Evolutionary conservation across 2,888 invertebrate genomes (phyloP).

Genomic region (Melinaea marsaeus): DNA sequence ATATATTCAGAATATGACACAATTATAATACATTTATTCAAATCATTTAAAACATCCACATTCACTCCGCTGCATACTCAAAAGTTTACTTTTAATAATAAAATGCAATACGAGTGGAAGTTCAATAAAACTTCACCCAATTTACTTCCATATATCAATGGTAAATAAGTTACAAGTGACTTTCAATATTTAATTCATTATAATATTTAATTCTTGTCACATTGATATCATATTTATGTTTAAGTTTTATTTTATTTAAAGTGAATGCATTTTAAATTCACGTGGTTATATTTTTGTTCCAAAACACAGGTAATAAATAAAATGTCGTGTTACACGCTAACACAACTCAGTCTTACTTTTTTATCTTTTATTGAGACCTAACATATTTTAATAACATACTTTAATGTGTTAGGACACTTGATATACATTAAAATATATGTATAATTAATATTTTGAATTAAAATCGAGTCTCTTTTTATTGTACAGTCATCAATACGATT

Average conservation of each 20-base stretch:
- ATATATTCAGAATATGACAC: no score
- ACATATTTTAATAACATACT: not conserved
- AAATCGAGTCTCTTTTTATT: slow-evolving; percentile 17
- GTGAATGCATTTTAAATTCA: no score
- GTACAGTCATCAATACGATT: no score
- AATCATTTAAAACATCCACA: no score
- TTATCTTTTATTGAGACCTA: not conserved
- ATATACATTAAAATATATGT: no score
- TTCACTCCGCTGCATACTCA: slow-evolving; percentile 43
- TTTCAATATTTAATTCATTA: slow-evolving; percentile 6
- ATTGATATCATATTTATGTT: not conserved
- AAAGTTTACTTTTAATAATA: slow-evolving; percentile 65
- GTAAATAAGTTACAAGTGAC: slow-evolving; percentile 52
- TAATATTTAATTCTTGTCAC: not conserved
- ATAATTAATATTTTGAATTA: not conserved
- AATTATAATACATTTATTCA: no score
- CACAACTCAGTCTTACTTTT: slow-evolving; percentile 15
- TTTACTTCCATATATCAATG: slow-evolving; percentile 66
- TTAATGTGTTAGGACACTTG: no score
- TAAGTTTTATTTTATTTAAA: no score
- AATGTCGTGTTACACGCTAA: slow-evolving; percentile 24
- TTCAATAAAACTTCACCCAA: slow-evolving; percentile 59
- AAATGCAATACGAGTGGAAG: slow-evolving; percentile 63
- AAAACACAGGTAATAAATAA: slow-evolving; percentile 9
- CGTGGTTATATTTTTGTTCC: not conserved